Evolutionary conservation across 1,140 invertebrate species (phyloP), one percentile per base, ranked within the genome.

Genomic region (Cyclargus thomasi): DNA sequence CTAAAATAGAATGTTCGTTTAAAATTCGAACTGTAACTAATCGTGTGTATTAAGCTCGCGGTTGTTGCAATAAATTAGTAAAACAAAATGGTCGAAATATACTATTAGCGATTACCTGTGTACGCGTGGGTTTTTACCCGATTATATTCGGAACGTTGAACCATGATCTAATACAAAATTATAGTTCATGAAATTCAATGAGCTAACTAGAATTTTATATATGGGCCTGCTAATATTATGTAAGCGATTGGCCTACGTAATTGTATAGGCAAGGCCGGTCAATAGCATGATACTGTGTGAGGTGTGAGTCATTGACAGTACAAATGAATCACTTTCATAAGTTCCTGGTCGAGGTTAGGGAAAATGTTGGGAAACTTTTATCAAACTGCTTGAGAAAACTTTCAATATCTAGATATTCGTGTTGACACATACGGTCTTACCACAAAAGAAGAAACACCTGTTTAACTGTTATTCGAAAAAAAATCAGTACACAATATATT

Each of bases 201-300:
- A 47, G 39, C 39, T 47, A 47, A 47, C 11, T 47, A 47, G 39
- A 47, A 14, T 47, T 14, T 47, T 47, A 47, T 47, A 47, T 47
- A 47, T 47, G 39, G 39, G 39, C 39, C 39, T 47, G 14, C 14
- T 47, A 47, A 16, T 47, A 47, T 47, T 47, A 47, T 47, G 39
- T 47, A 47, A 47, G 39, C 55, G 29, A 55, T 63, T n/a, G 63
- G 39, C 10, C 39, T 47, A 47, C 39, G 39, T 47, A 47, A 47
- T 47, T 47, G 39, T 47, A 63, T 59, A 35, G 62, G 69, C 77
- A 82, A 82, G 81, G 81, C 69, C 81, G 81, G 77, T 80, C 78
- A 77, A 65, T 81, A 73, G 79, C 80, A 76, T 73, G 73, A 80
- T 74, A 75, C 78, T 77, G 79, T 79, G 80, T 74, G 64, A 39